Base-by-base conservation (phyloP, 37 sponge, comb jelly and placozoan genomes). In the Tethya wilhelma region DNA sequence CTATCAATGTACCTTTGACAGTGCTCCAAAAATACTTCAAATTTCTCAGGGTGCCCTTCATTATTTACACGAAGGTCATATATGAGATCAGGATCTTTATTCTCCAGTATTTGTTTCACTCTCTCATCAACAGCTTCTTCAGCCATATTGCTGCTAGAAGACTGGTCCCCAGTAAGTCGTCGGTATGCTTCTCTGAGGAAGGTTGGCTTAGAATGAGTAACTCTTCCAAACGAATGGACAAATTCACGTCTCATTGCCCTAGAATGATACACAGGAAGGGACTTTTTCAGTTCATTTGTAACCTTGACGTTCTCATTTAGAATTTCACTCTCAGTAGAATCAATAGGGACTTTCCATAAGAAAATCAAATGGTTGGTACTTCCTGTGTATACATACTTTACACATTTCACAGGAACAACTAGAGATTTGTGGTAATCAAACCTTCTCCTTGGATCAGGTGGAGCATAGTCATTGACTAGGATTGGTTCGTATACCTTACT, bases 11-110 rank as follows among this genome's bases (percentile, higher is more conserved):
- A 5, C 49, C 2, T 14, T 26, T 63, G 40, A 28, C 78, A 77
- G 56, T 28, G 26, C 8, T 73, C 46, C 28, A 62, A 42, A 36
- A 77, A 77, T 2, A 28, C 32, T 7, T 22, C 6, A 44, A 33
- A 77, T 23, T 1, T n/a, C 33, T 77, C 65, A 2, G 28, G 41
- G 2, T 42, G 2, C 2, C 65, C 42, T 28, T 11, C 36, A 43
- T 82, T 82, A 41, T 37, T 36, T 25, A 74, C 65, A 45, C 83
- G 71, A 30, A 82, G 73, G 23, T 82, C 83, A 59, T 45, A 59
- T 43, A 82, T 56, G 8, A 82, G 59, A 31, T 82, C 65, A 30
- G 73, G 73, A 59, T 82, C 83, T 31, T 82, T 74, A 55, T 39
- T 56, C 36, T 72, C 74, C 33, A 82, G 25, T 57, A 72, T 2